Percentiles rank a stretch among this genome's conserved stretches.
These are phyloP conservation scores for Loris lydekkerianus DNA, from an alignment of 2,797 vertebrate species.

Conservation along the genomic window DNA sequence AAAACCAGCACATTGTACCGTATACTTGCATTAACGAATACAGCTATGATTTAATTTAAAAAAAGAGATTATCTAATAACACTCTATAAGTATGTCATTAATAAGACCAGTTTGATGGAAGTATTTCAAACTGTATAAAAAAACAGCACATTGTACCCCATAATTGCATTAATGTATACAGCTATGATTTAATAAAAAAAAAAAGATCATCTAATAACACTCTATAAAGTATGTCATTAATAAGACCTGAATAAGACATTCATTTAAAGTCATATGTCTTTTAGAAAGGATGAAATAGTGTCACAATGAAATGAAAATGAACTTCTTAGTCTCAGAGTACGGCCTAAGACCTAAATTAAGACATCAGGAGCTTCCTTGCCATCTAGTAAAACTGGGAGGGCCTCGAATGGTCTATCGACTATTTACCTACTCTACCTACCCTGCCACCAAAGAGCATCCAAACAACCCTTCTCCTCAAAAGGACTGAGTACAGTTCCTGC, in stretches of 20 bases:
- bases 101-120: neutral
- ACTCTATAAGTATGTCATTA: neutral
- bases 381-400: neutral
- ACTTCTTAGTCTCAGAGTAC: neutral
- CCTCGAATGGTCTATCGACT: neutral
- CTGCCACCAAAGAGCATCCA: neutral
- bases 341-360: neutral
- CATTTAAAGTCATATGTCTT: constrained; percentile 23
- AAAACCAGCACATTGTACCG: too few relatives aligned
- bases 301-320: neutral
- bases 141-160: too few relatives aligned
- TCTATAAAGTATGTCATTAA: neutral
- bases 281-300: neutral
- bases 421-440: neutral
- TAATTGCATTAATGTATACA: too few relatives aligned
- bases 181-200: too few relatives aligned
- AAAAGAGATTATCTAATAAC: constrained; percentile 47
- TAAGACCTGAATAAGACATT: neutral
- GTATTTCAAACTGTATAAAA: too few relatives aligned
- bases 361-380: neutral
- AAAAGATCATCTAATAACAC: constrained; percentile 43
- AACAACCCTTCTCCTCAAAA: neutral
- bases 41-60: too few relatives aligned
- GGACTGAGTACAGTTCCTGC: neutral
- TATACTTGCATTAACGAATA: too few relatives aligned